phyloP scores from a whole-genome alignment of 2,113 vertebrate genomes.

The Lutjanus erythropterus region DNA sequence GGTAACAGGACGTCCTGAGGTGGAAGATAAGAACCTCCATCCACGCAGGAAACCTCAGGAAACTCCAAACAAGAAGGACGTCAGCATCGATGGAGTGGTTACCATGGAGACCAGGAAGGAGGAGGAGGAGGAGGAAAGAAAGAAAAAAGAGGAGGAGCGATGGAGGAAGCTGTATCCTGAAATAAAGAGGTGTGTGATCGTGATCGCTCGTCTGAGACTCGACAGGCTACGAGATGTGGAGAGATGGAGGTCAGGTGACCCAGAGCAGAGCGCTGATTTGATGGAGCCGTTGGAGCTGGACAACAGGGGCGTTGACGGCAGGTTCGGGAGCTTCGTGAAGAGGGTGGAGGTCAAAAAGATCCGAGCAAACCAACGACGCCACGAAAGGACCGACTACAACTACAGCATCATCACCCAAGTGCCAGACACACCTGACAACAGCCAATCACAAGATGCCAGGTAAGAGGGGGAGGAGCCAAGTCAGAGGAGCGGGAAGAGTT shows the following conservation, averaged over 20 bases:
- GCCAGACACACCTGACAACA: neutral
- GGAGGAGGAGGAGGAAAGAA: neutral
- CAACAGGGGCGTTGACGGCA: neutral
- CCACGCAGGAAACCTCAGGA: neutral
- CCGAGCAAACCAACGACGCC: too few species aligned
- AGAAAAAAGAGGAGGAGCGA: neutral
- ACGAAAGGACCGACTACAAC: too few species aligned
- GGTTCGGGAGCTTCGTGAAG: too few species aligned
- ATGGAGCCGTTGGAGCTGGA: neutral
- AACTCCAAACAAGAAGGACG: neutral
- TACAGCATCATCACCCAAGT: neutral
- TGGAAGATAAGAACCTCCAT: neutral
- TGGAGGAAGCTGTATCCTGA: constrained; percentile 20
- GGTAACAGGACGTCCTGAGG: too few species aligned
- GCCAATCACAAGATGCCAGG: constrained; percentile 16
- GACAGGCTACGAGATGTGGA: too few species aligned
- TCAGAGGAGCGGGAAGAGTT: neutral
- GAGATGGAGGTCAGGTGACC: neutral
- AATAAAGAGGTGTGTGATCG: constrained; percentile 15
- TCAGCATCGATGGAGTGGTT: neutral
- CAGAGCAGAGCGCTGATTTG: neutral
- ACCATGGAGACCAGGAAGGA: neutral
- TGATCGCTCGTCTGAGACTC: neutral
- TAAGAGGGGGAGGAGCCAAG: neutral
- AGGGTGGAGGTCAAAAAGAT: too few species aligned